Evolutionary conservation across 2,113 vertebrate genomes (phyloP).

Genomic region (Rhinoptilus africanus): DNA sequence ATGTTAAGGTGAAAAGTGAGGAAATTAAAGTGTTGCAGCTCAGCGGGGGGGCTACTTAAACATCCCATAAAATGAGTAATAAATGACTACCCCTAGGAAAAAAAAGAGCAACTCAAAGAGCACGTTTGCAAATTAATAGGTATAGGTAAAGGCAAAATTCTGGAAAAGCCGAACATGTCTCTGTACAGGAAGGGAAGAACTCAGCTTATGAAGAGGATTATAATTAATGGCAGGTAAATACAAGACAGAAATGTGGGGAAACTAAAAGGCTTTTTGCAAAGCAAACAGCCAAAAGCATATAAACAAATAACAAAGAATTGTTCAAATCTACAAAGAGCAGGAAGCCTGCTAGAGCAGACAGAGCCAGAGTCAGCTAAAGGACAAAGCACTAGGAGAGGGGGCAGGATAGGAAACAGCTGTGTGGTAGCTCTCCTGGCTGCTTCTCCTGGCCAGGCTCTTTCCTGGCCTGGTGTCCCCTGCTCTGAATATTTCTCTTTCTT

Average conservation of each 20-base stretch:
- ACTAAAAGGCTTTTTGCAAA: conserved; percentile 39
- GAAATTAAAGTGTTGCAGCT: conserved; percentile 65
- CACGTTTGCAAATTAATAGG: conserved; percentile 32
- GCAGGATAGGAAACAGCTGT: conserved; percentile 37
- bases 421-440: neutral
- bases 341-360: conserved; percentile 16
- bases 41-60: conserved; percentile 64
- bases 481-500: neutral
- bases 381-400: neutral
- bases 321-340: conserved; percentile 41
- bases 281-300: conserved; percentile 38
- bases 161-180: neutral
- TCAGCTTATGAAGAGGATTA: neutral
- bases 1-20: conserved; percentile 70
- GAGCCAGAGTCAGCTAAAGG: conserved; percentile 44
- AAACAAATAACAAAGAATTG: conserved; percentile 24
- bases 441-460: neutral
- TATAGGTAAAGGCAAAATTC: conserved; percentile 33
- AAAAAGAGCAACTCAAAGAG: neutral
- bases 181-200: neutral
- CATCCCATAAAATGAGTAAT: conserved; percentile 62
- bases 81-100: conserved; percentile 57
- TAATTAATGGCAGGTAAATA: conserved; percentile 53
- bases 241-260: neutral
- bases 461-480: neutral